These are phyloP conservation scores for Crocuta crocuta DNA, from an alignment of 2,113 vertebrate genomes.

Conservation along the genomic window DNA sequence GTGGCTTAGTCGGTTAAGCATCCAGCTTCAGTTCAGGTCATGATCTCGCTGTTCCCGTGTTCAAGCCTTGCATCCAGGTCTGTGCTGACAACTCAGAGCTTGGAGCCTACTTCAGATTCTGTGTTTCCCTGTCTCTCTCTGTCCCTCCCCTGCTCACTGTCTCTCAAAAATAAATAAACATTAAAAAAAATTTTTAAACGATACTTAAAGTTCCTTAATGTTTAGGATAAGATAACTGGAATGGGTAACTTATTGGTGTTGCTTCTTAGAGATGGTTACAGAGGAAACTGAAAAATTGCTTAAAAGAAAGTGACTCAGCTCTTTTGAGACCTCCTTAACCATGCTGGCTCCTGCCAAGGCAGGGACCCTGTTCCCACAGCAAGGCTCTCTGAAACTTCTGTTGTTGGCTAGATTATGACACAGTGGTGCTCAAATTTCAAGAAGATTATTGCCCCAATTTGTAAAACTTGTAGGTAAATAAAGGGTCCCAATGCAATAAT, in stretches of 20 bases:
- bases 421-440: neutral
- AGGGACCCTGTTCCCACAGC: neutral
- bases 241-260: neutral
- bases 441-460: neutral
- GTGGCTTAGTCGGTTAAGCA: no score
- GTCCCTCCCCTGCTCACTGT: no score
- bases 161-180: no score
- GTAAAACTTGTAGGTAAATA: slow-evolving; percentile 16
- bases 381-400: neutral
- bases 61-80: no score
- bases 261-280: neutral
- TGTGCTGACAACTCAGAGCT: no score
- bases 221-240: neutral
- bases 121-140: no score
- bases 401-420: neutral
- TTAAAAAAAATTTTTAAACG: no score
- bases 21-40: no score
- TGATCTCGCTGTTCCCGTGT: no score
- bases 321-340: neutral
- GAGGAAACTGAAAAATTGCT: neutral
- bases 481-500: neutral
- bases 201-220: neutral
- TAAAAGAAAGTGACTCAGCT: neutral
- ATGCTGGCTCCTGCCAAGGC: neutral
- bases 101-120: no score